A percentile compares a stretch with the other conserved stretches of the same genome.
These are phyloP conservation scores for Carabus problematicus DNA, from an alignment of 2,888 invertebrate genomes.

Conservation along the genomic window DNA sequence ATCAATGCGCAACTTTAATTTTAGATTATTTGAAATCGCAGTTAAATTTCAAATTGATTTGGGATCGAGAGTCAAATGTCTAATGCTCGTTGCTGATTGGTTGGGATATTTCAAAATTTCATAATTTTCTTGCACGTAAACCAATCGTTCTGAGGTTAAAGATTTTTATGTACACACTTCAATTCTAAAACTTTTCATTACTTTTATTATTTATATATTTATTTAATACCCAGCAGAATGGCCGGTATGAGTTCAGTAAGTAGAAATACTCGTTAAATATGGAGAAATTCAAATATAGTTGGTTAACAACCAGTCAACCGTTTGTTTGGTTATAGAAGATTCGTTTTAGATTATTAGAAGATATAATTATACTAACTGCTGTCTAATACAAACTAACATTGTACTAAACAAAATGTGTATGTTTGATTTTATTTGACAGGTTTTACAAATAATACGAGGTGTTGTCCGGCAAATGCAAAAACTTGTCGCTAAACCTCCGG, in stretches of 20 bases:
- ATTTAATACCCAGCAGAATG: conserved; percentile 40
- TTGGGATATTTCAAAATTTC: conserved; percentile 51
- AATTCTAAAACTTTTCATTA: conserved; percentile 35
- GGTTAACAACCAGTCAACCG: background rate
- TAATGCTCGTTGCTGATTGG: conserved; percentile 50
- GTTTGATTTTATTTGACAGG: conserved; percentile 59
- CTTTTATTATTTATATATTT: conserved; percentile 43
- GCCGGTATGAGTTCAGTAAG: conserved; percentile 44
- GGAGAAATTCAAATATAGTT: background rate
- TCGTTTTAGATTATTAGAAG: background rate
- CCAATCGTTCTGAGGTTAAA: conserved; percentile 47
- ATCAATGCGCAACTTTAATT: too few relatives aligned
- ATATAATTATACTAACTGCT: background rate
- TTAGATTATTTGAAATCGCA: too few relatives aligned
- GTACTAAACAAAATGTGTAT: background rate
- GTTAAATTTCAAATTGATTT: conserved; percentile 22
- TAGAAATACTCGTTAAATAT: conserved; percentile 10
- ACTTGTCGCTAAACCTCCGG: conserved; percentile 81
- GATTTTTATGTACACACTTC: conserved; percentile 43
- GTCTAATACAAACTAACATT: background rate
- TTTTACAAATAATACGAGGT: conserved; percentile 88
- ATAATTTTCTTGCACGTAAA: conserved; percentile 44
- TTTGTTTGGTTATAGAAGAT: conserved; percentile 16
- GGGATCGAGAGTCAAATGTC: conserved; percentile 44
- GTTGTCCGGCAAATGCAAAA: conserved; percentile 89